phyloP scores from a whole-genome alignment of 2,113 vertebrate genomes.

The Pavo muticus region DNA sequence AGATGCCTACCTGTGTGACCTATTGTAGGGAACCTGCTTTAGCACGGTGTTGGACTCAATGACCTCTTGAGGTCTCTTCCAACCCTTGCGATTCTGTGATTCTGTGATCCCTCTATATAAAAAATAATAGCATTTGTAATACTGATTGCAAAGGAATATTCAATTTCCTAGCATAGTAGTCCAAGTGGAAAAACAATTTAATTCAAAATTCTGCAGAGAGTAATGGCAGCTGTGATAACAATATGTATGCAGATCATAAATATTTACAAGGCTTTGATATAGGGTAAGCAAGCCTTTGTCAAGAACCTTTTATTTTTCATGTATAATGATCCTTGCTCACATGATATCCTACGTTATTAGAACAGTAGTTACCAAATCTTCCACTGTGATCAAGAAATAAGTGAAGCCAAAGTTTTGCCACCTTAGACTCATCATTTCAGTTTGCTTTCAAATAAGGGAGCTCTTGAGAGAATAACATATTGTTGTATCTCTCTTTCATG shows the following conservation, averaged over 20 bases:
- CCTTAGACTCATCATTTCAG: neutral
- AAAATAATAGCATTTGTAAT: neutral
- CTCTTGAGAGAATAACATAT: neutral
- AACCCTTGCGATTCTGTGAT: no score
- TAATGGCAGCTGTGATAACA: neutral
- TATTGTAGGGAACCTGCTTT: no score
- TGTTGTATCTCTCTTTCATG: neutral
- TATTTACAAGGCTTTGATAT: neutral
- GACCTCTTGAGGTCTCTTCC: no score
- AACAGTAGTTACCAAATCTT: neutral
- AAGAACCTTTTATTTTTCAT: neutral
- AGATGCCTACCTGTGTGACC: no score
- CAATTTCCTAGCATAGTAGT: neutral
- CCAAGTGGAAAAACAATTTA: neutral
- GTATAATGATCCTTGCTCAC: neutral
- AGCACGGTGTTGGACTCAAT: no score
- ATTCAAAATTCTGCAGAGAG: neutral
- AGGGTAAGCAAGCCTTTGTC: neutral
- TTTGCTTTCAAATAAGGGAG: neutral
- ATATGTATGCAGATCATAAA: neutral
- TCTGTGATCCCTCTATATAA: no score
- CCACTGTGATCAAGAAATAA: neutral
- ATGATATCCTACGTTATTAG: neutral
- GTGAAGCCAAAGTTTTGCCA: neutral
- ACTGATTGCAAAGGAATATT: neutral